phyloP scores from a whole-genome alignment of 2,797 vertebrate genomes.

The Gallirallus australis region DNA sequence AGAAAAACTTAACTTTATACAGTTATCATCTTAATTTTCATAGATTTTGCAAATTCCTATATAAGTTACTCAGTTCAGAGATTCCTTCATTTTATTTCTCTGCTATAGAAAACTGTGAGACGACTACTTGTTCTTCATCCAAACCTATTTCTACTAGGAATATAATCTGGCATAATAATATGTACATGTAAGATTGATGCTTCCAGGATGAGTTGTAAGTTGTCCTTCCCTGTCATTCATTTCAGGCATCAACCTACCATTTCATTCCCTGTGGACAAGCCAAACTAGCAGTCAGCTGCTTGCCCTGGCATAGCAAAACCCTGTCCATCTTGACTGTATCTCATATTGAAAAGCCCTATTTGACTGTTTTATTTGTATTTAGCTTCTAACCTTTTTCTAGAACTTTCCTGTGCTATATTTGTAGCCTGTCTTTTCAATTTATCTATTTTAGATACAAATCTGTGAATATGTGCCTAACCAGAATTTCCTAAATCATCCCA shows the following conservation, averaged over 20 bases:
- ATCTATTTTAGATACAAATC: neutral
- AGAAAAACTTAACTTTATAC: neutral
- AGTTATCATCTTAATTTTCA: neutral
- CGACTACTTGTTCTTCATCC: constrained; percentile 32
- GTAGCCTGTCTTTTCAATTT: neutral
- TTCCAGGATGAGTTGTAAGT: constrained; percentile 55
- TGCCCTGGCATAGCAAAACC: neutral
- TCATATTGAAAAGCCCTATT: constrained; percentile 13
- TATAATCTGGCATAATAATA: constrained; percentile 43
- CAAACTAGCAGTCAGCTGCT: neutral
- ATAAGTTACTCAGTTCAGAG: neutral
- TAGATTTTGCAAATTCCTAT: neutral
- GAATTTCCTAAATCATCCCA: neutral
- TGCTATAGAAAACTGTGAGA: neutral
- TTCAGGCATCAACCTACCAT: constrained; percentile 32
- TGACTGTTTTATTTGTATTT: constrained; percentile 11
- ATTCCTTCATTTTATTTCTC: neutral
- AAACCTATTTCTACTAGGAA: constrained; percentile 60
- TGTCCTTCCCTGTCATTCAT: constrained; percentile 46
- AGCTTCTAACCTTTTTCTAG: constrained; percentile 22
- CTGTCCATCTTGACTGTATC: constrained; percentile 18
- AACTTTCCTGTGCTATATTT: neutral
- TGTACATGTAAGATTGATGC: constrained; percentile 20
- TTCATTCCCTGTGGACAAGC: constrained; percentile 9
- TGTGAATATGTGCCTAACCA: neutral